Percentiles rank a stretch among this genome's conserved stretches.
Evolutionary conservation across 2,888 invertebrate species (phyloP).

Genomic region (Aplocera efformata): DNA sequence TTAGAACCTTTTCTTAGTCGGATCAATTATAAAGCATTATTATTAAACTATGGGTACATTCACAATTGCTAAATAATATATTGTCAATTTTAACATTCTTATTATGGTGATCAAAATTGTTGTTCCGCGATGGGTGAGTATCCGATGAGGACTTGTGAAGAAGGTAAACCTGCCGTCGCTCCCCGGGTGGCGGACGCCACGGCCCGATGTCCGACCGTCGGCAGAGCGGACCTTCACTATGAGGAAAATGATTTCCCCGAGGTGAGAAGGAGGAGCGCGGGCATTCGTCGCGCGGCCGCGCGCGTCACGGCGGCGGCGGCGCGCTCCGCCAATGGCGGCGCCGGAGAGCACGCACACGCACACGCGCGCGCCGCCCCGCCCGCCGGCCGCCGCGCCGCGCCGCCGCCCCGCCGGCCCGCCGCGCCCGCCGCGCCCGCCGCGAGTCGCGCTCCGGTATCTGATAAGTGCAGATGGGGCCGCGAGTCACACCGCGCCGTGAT

Average conservation of each 20-base stretch:
- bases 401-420: conserved; percentile 9
- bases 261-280: conserved; percentile 9
- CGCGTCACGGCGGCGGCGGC: conserved; percentile 10
- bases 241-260: conserved; percentile 11
- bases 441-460: conserved; percentile 27
- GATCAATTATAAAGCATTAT: no score
- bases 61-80: no score
- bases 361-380: conserved; percentile 12
- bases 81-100: no score
- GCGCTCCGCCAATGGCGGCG: conserved; percentile 13
- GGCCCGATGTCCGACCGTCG: no score
- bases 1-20: no score
- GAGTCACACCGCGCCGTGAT: conserved; percentile 9
- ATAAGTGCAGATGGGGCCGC: conserved; percentile 29
- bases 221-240: not conserved
- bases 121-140: no score
- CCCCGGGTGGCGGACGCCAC: no score
- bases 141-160: no score
- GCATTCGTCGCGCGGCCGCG: conserved; percentile 4
- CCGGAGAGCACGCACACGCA: conserved; percentile 14
- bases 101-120: no score
- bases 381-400: conserved; percentile 22
- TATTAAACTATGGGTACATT: no score
- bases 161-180: no score
- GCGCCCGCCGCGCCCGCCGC: conserved; percentile 31